A percentile compares a stretch with the other conserved stretches of the same genome.
Evolutionary conservation across 2,888 invertebrate species (phyloP).

Genomic region (Caenorhabditis becei): DNA sequence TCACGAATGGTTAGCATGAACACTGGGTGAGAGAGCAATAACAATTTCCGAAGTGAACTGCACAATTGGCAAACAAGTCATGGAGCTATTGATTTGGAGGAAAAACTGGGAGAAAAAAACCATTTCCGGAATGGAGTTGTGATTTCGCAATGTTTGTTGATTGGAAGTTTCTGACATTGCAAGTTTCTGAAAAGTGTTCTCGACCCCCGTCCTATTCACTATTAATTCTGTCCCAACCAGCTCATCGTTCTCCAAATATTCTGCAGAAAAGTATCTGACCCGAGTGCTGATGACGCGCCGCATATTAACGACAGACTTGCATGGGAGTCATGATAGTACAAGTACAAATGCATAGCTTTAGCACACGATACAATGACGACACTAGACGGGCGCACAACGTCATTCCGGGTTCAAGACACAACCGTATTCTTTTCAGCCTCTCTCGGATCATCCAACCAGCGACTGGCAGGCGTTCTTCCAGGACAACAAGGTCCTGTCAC

Average conservation of each 20-base stretch:
- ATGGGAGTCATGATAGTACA: slow-evolving; percentile 19
- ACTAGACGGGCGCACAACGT: slow-evolving; percentile 15
- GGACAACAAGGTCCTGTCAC: slow-evolving; percentile 96
- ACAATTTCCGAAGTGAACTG: background rate
- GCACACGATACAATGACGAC: slow-evolving; percentile 33
- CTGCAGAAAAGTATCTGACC: background rate
- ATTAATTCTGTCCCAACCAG: background rate
- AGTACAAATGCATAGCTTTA: slow-evolving; percentile 37
- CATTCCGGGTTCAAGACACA: slow-evolving; percentile 6
- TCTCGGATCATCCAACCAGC: slow-evolving; percentile 95
- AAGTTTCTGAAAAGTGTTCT: too few relatives aligned
- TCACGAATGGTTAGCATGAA: background rate
- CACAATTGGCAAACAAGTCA: background rate
- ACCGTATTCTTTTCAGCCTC: slow-evolving; percentile 86
- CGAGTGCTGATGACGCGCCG: background rate
- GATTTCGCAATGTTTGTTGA: background rate
- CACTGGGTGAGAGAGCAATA: background rate
- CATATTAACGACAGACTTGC: slow-evolving; percentile 11
- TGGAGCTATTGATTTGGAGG: too few relatives aligned
- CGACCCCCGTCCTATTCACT: too few relatives aligned
- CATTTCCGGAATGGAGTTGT: background rate
- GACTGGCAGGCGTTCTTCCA: slow-evolving; percentile 94
- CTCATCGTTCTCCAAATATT: background rate
- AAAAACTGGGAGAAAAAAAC: too few relatives aligned
- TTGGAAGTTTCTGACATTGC: too few relatives aligned